Base-by-base conservation (phyloP, 2,113 vertebrate genomes). In the Phaethornis superciliosus region DNA sequence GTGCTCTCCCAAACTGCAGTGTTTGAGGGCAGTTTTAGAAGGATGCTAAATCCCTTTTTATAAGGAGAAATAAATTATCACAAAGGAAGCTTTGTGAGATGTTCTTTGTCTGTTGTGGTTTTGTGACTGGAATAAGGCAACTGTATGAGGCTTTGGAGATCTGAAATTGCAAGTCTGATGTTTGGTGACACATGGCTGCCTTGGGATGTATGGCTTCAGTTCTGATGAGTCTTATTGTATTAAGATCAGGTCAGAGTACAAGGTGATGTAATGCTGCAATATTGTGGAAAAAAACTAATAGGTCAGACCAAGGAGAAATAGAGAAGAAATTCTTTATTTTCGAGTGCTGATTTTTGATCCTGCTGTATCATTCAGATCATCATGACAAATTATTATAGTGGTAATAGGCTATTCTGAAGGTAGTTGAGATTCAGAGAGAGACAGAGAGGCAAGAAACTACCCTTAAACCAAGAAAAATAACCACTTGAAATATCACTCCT, bases 21-120 rank as follows among this genome's bases (percentile, higher is more conserved):
- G 60, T 92, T 77, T 62, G 59, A 88, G 59, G 67, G 63, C 14
- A 26, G 37, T 80, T 94, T 65, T 54, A 85, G 42, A 62, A 68
- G 58, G 62, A 58, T 16, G 24, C 51, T 71, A 67, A 91, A 67
- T 87, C 35, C 35, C 42, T 77, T 81, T 71, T 80, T 60, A 28
- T 42, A 63, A 95, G 32, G 47, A 89, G 55, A 68, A 85, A 60
- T 28, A 74, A 83, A 62, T 67, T 69, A 35, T 80, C 63, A 67
- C 63, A 77, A 40, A 91, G 91, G 59, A 47, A 95, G 64, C 35
- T 82, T 89, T 94, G 23, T 88, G 55, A 75, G 68, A 74, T 51
- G 17, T 59, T 83, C 7, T 22, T 22, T 89, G 67, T 90, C 70
- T 84, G 10, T 46, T 93, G 68, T 67, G 81, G 42, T 32, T 91